phyloP scores from a whole-genome alignment of 2,888 invertebrate species.

The Chromoteleia sp. region DNA sequence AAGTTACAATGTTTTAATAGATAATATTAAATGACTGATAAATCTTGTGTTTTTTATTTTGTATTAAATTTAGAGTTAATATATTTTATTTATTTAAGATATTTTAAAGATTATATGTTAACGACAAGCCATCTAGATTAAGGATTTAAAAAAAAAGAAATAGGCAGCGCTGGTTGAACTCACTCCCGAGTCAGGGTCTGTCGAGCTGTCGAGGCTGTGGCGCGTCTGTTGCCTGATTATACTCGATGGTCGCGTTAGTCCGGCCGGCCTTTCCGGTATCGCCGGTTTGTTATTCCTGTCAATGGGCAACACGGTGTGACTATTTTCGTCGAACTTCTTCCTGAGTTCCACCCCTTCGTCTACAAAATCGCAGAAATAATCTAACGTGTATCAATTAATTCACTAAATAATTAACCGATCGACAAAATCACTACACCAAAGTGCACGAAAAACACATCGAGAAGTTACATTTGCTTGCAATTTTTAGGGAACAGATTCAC shows the following conservation, averaged over 20 bases:
- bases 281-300: conserved; percentile 88
- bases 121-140: too few species aligned
- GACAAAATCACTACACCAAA: conserved; percentile 25
- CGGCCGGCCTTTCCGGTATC: conserved; percentile 92
- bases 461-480: too few species aligned
- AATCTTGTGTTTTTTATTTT: too few species aligned
- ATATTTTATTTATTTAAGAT: background rate
- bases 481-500: background rate
- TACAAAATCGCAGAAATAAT: conserved; percentile 47
- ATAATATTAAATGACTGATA: too few species aligned
- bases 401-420: background rate
- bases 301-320: conserved; percentile 70
- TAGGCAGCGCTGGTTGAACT: too few species aligned
- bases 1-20: too few species aligned
- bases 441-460: background rate
- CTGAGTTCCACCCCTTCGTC: conserved; percentile 86
- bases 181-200: conserved; percentile 82
- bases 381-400: conserved; percentile 9
- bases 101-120: too few species aligned
- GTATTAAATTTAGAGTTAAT: too few species aligned
- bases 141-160: too few species aligned
- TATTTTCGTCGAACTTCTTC: conserved; percentile 79
- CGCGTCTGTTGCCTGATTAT: conserved; percentile 79
- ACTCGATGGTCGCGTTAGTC: conserved; percentile 86
- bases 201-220: conserved; percentile 80